These are phyloP conservation scores for Archaeoteleia sp. DNA, from an alignment of 2,888 invertebrate genomes.

Conservation along the genomic window DNA sequence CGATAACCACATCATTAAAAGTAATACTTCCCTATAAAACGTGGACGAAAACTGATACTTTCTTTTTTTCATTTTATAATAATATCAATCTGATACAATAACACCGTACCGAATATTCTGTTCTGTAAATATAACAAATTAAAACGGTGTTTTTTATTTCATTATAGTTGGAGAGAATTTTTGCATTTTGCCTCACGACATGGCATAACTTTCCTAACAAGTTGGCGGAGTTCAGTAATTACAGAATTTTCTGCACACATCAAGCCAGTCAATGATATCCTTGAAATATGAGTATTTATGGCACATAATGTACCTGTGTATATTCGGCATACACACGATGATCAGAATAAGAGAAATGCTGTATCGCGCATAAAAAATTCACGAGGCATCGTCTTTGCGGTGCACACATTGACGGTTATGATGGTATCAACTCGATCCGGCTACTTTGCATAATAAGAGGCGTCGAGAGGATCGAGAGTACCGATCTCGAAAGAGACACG, in stretches of 20 bases:
- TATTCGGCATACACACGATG: constrained; percentile 8
- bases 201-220: background rate
- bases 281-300: constrained; percentile 12
- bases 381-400: constrained; percentile 60
- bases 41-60: too few species aligned
- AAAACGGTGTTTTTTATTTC: background rate
- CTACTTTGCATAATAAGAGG: constrained; percentile 68
- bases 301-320: constrained; percentile 7
- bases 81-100: too few species aligned
- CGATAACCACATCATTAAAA: too few species aligned
- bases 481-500: constrained; percentile 31
- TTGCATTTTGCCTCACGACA: too few species aligned
- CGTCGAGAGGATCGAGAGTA: constrained; percentile 56
- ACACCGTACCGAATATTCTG: too few species aligned
- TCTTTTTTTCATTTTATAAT: too few species aligned
- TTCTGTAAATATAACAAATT: background rate
- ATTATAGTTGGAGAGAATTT: too few species aligned
- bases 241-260: constrained; percentile 3
- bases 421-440: constrained; percentile 64
- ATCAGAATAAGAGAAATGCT: constrained; percentile 26
- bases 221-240: background rate
- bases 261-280: constrained; percentile 6
- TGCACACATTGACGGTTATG: constrained; percentile 62
- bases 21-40: too few species aligned
- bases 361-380: constrained; percentile 60